Base-by-base conservation (phyloP, 2,888 invertebrate genomes). In the Auanema freiburgensis region DNA sequence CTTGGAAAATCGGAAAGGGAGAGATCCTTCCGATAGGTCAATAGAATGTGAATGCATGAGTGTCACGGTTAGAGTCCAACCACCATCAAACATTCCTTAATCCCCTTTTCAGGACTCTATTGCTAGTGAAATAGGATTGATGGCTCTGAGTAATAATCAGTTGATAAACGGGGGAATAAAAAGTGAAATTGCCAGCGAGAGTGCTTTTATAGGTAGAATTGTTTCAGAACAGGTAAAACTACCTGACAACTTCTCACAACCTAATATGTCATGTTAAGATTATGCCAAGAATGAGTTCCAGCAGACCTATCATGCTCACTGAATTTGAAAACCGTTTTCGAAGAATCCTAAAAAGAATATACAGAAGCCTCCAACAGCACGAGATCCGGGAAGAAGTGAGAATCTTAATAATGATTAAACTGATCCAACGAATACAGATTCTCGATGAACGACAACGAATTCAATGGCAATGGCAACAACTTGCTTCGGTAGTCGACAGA, bases 321-420 rank as follows among this genome's bases (percentile, higher is more conserved):
- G 83, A 83, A 55, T 83, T 83, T 63, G 83, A 83, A 58, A 75
- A 74, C 8, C 60, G 78, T 41, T 83, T 83, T 59, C 59, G 77
- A 43, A 63, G 66, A 43, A 82, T 84, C 65, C 67, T 83, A 46
- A 81, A 82, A 59, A 66, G 80, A 50, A 77, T 81, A 51, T 83
- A 81, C 56, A 65, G 81, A 42, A 78, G 77, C 60, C 69, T 83
- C 40, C 81, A 83, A 42, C 82, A 80, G 53, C 78, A 79, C 59
- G 83, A 83, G 63, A 80, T 80, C 12, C 62, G 83, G 23, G 81
- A 81, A 57, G 81, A 81, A 68, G 78, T 81, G 23, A 24, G 52
- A 51, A 50, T 2, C n/a, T 42, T 41, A n/a, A 4, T 43, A 44
- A 14, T 40, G 6, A 4, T 57, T 2, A 14, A 21, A 57, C n/a